Base-by-base conservation (phyloP, 2,797 vertebrate genomes). In the Arctocebus calabarensis region DNA sequence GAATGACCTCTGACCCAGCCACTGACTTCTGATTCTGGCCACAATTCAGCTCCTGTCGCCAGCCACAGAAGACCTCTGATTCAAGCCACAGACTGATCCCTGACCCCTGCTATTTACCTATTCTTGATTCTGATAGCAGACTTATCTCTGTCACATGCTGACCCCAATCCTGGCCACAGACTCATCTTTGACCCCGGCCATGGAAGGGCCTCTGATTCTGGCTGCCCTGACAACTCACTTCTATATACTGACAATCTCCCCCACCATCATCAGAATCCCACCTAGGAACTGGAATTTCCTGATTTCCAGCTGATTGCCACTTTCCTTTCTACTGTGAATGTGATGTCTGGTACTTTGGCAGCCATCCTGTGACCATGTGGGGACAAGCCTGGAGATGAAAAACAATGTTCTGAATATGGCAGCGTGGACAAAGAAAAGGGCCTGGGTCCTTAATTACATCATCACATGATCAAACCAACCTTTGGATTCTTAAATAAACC, bases 291-390 rank as follows among this genome's bases (percentile, higher is more conserved):
- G 64, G 7, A 27, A 23, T 82, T 78, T 94, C 61, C 62, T 84
- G 71, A 75, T 57, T 84, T 77, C 77, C 14, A 29, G 71, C 57
- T 34, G 25, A 45, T 71, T n/a, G 37, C 71, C 34, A 12, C 23
- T 23, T 81, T 73, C 93, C 68, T 40, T 87, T 55, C 27, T 57
- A 52, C 79, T 88, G 81, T 66, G 66, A n/a, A 29, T 59, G 75
- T 73, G 85, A 86, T 71, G 68, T 17, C 79, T 84, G 70, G 84
- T 77, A 87, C 70, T 71, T 57, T 73, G 71, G 45, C 87, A 84
- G 48, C 88, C 75, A 25, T 22, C 8, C 32, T 85, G 57, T 68
- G 84, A 73, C 32, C 85, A 78, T 22, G 82, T 92, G 37, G 55
- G 22, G 23, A 55, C 4, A 61, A 12, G 20, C 5, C 1, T 1